Percentiles rank a stretch among this genome's conserved stretches.
Conservation (phyloP, 2,113 vertebrate species). For the Corythoichthys intestinalis region DNA sequence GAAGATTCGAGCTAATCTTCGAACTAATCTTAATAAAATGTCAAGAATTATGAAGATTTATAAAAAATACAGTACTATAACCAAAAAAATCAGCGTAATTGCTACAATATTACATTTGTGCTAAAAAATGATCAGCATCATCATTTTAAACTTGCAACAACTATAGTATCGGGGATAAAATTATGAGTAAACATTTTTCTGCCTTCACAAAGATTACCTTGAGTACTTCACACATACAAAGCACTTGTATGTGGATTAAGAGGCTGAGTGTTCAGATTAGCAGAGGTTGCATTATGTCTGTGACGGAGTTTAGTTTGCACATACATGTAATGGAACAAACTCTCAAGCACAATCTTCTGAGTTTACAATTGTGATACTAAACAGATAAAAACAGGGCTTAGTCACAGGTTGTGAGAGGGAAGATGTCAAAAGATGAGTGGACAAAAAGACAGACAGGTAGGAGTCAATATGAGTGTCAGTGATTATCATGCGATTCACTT, state of each 20-base stretch:
- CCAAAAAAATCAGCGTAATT: too few relatives aligned
- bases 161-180: not conserved
- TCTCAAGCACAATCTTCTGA: constrained; percentile 1
- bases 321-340: not conserved
- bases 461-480: constrained; percentile 26
- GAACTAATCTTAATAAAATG: too few relatives aligned
- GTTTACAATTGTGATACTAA: too few relatives aligned
- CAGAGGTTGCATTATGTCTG: constrained; percentile 16
- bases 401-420: not conserved
- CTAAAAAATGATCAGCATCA: not conserved
- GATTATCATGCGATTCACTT: constrained; percentile 57
- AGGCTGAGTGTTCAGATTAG: constrained; percentile 31
- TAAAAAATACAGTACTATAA: too few relatives aligned
- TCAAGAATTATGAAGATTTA: too few relatives aligned
- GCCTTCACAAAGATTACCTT: constrained; percentile 1
- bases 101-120: too few relatives aligned
- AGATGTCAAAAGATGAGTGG: not conserved
- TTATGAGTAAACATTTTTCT: not conserved
- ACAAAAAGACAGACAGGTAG: constrained; percentile 8
- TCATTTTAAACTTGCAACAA: not conserved
- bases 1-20: too few relatives aligned
- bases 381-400: not conserved
- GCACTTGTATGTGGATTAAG: constrained; percentile 42
- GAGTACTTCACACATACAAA: constrained; percentile 16
- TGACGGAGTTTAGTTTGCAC: constrained; percentile 4